Percentiles rank a stretch among this genome's conserved stretches.
Conservation (phyloP, 2,113 vertebrate species). For the Corythoichthys haematopterus region DNA sequence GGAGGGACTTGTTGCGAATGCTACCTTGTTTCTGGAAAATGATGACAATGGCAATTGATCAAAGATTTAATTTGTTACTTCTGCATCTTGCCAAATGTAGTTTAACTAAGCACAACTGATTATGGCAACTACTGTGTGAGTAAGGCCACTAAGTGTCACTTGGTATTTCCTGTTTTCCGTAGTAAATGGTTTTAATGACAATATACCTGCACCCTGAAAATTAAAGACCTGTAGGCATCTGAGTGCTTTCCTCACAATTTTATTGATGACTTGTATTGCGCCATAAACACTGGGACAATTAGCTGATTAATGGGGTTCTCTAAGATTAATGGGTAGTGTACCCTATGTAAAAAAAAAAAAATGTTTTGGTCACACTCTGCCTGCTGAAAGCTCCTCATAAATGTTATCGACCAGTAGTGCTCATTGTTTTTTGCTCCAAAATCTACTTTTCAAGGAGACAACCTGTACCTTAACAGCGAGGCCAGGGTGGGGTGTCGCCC, state of each 20-base stretch:
- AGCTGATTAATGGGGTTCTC: not conserved
- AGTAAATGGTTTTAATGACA: not conserved
- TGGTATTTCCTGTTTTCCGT: not conserved
- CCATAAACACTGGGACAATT: not conserved
- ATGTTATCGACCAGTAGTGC: not conserved
- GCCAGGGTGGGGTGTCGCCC: too few species aligned
- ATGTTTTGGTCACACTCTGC: slow-evolving; percentile 5
- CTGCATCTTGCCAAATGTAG: not conserved
- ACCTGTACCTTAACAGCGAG: too few species aligned
- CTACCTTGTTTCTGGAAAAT: not conserved
- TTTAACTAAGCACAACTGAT: not conserved
- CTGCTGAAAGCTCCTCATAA: slow-evolving; percentile 5
- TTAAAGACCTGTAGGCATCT: too few species aligned
- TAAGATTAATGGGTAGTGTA: not conserved
- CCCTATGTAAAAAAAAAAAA: not conserved
- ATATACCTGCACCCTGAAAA: not conserved
- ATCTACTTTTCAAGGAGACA: too few species aligned
- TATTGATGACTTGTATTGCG: not conserved
- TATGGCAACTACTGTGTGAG: not conserved
- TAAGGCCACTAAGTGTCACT: not conserved
- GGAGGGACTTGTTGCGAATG: too few species aligned
- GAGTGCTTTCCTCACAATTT: not conserved
- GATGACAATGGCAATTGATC: not conserved
- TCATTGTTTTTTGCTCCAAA: too few species aligned
- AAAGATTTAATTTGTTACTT: not conserved